These are phyloP conservation scores for Lasaia peninsularis DNA, from an alignment of 1,140 invertebrate genomes.

Conservation along the genomic window DNA sequence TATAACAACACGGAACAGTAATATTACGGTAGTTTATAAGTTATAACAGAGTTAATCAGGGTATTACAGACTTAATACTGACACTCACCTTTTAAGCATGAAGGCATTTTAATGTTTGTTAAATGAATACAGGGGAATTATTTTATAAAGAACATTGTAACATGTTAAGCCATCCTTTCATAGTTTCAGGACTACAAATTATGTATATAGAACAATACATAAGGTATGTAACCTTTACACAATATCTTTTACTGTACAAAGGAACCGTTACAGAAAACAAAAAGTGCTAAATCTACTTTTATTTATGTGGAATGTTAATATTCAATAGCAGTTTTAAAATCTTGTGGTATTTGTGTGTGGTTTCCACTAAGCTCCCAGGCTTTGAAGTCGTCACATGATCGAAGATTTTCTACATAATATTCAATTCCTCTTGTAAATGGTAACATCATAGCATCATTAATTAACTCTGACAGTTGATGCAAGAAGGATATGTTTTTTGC, in stretches of 20 bases:
- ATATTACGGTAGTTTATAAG: no score
- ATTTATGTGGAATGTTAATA: conserved; percentile 67
- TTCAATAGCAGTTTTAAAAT: conserved; percentile 69
- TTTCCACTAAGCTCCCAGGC: conserved; percentile 72
- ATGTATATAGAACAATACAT: no score
- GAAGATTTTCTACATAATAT: conserved; percentile 63
- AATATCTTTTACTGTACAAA: background rate
- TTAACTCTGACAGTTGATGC: conserved; percentile 65
- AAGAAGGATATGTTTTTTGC: conserved; percentile 68
- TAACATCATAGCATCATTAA: conserved; percentile 67
- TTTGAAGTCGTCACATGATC: conserved; percentile 68
- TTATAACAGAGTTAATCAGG: no score
- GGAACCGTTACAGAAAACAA: conserved; percentile 25
- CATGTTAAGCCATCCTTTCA: no score
- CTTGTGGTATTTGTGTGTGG: conserved; percentile 63
- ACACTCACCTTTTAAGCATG: no score
- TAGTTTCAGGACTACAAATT: no score
- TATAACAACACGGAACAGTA: no score
- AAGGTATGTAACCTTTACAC: no score
- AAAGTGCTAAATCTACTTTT: conserved; percentile 47
- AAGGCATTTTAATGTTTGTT: no score
- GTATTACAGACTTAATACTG: no score
- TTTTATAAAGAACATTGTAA: no score
- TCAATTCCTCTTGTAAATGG: conserved; percentile 68
- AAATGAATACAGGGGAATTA: no score